These are phyloP conservation scores for Neocrepidodera transversa DNA, from an alignment of 2,888 invertebrate species.

Conservation along the genomic window DNA sequence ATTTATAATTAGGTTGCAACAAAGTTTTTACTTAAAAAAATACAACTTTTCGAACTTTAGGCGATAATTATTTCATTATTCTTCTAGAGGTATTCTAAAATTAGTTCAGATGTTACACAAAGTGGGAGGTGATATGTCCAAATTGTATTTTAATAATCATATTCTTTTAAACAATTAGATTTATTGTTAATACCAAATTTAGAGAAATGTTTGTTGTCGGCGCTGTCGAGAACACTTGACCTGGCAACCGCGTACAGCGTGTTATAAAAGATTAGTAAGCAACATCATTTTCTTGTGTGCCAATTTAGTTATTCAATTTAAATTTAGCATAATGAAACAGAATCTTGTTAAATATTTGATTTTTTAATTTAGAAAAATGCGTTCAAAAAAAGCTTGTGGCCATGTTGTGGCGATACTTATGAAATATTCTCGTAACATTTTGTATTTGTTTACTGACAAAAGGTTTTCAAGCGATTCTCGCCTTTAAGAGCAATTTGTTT, in stretches of 20 bases:
- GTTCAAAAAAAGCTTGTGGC: too few species aligned
- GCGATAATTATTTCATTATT: constrained; percentile 34
- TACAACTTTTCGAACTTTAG: constrained; percentile 32
- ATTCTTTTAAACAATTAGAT: constrained; percentile 36
- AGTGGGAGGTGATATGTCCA: constrained; percentile 54
- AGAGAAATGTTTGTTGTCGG: constrained; percentile 59
- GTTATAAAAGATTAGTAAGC: constrained; percentile 54
- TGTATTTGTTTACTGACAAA: constrained; percentile 68
- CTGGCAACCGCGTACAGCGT: constrained; percentile 61
- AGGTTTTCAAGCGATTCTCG: constrained; percentile 57
- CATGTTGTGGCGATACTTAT: constrained; percentile 34
- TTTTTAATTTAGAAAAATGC: background rate
- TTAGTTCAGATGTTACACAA: constrained; percentile 53
- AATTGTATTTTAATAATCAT: constrained; percentile 30
- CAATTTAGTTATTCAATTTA: constrained; percentile 17
- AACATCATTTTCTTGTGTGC: constrained; percentile 37
- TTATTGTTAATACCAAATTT: constrained; percentile 54
- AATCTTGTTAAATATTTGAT: background rate
- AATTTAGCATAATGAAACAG: constrained; percentile 2
- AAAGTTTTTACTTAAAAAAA: constrained; percentile 26
- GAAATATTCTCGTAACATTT: constrained; percentile 51
- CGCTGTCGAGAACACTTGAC: constrained; percentile 60
- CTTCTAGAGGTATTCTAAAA: constrained; percentile 52
- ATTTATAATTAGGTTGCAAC: constrained; percentile 2
- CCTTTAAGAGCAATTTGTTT: constrained; percentile 56